Evolutionary conservation across 2,113 vertebrate species (phyloP).

Genomic region (Pterocles orientalis): DNA sequence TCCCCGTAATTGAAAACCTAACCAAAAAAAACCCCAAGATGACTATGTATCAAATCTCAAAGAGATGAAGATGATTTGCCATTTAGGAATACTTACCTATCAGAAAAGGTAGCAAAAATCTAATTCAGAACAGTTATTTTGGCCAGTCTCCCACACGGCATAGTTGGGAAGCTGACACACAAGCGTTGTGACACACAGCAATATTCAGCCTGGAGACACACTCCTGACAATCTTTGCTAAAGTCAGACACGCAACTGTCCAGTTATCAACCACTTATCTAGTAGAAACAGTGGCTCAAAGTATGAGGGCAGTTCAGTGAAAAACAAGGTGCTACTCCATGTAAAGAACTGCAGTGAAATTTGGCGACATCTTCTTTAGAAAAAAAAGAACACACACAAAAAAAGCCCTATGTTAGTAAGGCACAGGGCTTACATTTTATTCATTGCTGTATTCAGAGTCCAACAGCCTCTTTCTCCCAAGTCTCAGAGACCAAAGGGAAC

Average conservation of each 20-base stretch:
- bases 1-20: not conserved
- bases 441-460: not conserved
- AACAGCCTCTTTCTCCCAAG: not conserved
- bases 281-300: not conserved
- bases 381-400: not conserved
- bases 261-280: fast-evolving
- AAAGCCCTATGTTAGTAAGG: not conserved
- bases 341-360: not conserved
- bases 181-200: not conserved
- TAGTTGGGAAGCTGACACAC: not conserved
- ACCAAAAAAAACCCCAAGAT: not conserved
- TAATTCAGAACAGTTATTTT: not conserved
- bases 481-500: not conserved
- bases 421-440: not conserved
- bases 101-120: not conserved
- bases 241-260: not conserved
- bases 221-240: not conserved
- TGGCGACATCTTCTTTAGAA: not conserved
- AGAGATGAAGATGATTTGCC: not conserved
- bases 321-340: not conserved
- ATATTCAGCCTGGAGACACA: not conserved
- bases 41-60: not conserved
- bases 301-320: not conserved
- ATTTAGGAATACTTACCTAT: not conserved
- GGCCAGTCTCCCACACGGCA: not conserved